Evolutionary conservation across 53 echinoderm and acorn worm genomes (phyloP), one percentile per base, ranked within the genome.

Genomic region (Arbacia lixula): DNA sequence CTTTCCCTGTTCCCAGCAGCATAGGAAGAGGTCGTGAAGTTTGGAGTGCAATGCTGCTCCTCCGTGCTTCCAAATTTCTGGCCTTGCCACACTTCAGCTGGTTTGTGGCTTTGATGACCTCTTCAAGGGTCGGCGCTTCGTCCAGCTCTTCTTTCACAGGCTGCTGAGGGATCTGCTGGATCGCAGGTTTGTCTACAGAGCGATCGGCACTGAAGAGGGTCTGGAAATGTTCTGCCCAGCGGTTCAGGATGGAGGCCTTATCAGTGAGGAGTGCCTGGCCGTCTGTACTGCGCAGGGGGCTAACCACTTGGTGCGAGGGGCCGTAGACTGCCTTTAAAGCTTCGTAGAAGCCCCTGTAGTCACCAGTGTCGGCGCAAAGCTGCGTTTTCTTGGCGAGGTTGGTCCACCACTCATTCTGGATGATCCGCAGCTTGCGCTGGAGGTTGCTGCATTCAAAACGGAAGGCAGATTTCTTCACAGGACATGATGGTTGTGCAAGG

Each of bases 301-400:
- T 71, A 22, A 43, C 63, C 14, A 69, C 38, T 35, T 86, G 86
- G 28, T 71, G 25, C 11, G 72, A 21, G 5, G 86, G 86, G 58
- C 81, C 82, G 40, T 86, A 90, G 11, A 90, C 90, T 41, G 60
- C 61, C 49, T 85, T 89, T 53, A 89, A 50, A 43, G 90, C 79
- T 79, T 68, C 54, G 22, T 85, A 86, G 54, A 89, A 85, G 3
- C 34, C 60, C 36, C 46, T 65, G 43, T 73, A 75, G 72, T 71
- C 65, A 53, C 85, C 84, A 27, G 76, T 65, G 40, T 85, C 68
- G 4, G 89, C 85, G 31, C 43, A 56, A 31, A 85, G 66, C 53
- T 87, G 87, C 36, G 32, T 53, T 53, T 66, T 80, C 56, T 4
- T 34, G 11, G 81, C 87, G 6, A 62, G 36, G 67, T 80, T 76